These are phyloP conservation scores for Brachionus rubens DNA, from an alignment of 1,140 invertebrate species.

Conservation along the genomic window DNA sequence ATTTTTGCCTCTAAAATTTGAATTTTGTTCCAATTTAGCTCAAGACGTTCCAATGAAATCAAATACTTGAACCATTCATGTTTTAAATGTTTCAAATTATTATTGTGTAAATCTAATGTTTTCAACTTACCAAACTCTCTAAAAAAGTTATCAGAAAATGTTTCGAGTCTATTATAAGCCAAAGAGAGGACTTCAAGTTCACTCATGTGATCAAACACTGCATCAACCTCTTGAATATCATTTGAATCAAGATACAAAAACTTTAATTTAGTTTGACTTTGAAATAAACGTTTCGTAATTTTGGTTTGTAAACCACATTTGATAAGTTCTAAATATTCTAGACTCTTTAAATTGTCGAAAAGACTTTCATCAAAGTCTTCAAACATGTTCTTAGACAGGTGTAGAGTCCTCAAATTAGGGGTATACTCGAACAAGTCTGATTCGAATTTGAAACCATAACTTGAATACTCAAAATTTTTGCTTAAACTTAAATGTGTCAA, in stretches of 20 bases:
- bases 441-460: constrained; percentile 9
- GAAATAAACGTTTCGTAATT: background rate
- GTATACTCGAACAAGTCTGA: background rate
- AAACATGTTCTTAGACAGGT: background rate
- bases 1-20: background rate
- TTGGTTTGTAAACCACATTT: background rate
- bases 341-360: background rate
- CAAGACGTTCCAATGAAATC: background rate
- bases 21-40: constrained; percentile 27
- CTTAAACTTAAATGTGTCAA: background rate
- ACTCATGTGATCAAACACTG: background rate
- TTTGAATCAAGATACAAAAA: background rate
- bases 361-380: background rate
- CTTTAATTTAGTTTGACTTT: background rate
- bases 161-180: background rate
- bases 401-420: background rate
- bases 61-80: constrained; percentile 1
- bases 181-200: background rate
- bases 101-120: constrained; percentile 1
- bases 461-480: constrained; percentile 23
- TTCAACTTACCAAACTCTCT: background rate
- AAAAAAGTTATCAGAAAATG: background rate
- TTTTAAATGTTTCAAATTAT: background rate
- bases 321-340: background rate
- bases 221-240: background rate